Percentiles rank a stretch among this genome's conserved stretches.
These are phyloP conservation scores for Cataglyphis albicans DNA, from an alignment of 2,888 invertebrate genomes.

Conservation along the genomic window DNA sequence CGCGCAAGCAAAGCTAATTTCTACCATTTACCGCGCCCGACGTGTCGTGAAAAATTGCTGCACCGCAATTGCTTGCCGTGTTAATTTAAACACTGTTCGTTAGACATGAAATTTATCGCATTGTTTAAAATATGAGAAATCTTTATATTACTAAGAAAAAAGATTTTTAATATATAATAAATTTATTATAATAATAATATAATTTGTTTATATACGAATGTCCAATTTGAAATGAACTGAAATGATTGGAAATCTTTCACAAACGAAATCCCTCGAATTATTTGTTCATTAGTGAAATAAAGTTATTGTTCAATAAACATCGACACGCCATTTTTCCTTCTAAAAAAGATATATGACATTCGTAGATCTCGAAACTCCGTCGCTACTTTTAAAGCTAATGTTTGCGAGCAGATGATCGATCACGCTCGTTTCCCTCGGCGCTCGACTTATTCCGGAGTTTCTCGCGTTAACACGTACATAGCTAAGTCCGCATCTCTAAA, in stretches of 20 bases:
- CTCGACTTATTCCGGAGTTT: conserved; percentile 61
- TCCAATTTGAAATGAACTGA: background rate
- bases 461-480: conserved; percentile 64
- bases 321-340: background rate
- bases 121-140: background rate
- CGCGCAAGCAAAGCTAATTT: conserved; percentile 36
- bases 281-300: background rate
- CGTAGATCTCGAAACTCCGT: conserved; percentile 62
- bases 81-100: conserved; percentile 4
- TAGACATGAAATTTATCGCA: conserved; percentile 7
- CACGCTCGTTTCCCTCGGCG: conserved; percentile 64
- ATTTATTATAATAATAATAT: background rate
- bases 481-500: conserved; percentile 60
- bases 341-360: conserved; percentile 5
- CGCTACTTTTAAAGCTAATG: conserved; percentile 71
- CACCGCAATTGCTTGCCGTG: conserved; percentile 1
- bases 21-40: conserved; percentile 3
- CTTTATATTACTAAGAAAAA: background rate
- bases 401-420: conserved; percentile 74
- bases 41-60: conserved; percentile 30
- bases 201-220: background rate
- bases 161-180: background rate
- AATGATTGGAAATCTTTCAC: background rate
- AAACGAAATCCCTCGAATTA: background rate
- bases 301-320: background rate